phyloP scores from a whole-genome alignment of 2,113 vertebrate genomes.

The Xiphias gladius region DNA sequence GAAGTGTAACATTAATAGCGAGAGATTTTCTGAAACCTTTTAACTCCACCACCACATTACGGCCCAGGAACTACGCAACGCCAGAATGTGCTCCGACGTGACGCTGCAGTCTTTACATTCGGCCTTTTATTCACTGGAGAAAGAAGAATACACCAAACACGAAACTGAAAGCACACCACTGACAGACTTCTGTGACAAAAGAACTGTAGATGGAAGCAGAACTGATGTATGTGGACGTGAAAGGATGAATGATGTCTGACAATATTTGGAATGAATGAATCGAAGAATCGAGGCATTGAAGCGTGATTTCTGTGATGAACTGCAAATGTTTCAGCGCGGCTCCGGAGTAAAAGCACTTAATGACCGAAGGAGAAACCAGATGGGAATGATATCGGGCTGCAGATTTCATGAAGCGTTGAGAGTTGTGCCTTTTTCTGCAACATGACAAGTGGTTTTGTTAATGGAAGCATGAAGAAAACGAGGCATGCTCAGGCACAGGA shows the following conservation, averaged over 20 bases:
- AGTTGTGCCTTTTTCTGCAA: constrained; percentile 17
- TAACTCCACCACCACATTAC: no score
- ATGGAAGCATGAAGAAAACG: constrained; percentile 23
- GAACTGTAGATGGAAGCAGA: no score
- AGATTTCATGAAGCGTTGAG: constrained; percentile 19
- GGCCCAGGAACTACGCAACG: no score
- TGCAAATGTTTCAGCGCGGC: background rate
- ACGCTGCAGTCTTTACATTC: no score
- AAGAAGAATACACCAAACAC: no score
- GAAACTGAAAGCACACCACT: no score
- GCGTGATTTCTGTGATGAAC: constrained; percentile 9
- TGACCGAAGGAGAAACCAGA: constrained; percentile 16
- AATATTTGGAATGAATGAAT: constrained; percentile 1
- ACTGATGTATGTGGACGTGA: no score
- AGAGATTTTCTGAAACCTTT: no score
- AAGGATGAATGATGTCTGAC: constrained; percentile 13
- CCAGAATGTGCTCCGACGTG: no score
- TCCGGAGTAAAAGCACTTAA: constrained; percentile 1
- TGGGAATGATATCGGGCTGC: constrained; percentile 28
- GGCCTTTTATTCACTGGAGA: no score
- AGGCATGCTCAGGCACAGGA: constrained; percentile 20
- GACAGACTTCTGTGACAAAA: no score
- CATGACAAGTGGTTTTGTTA: constrained; percentile 35
- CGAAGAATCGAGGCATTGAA: constrained; percentile 31
- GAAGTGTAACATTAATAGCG: no score